These are phyloP conservation scores for Helleia helle DNA, from an alignment of 2,888 invertebrate genomes.

Conservation along the genomic window DNA sequence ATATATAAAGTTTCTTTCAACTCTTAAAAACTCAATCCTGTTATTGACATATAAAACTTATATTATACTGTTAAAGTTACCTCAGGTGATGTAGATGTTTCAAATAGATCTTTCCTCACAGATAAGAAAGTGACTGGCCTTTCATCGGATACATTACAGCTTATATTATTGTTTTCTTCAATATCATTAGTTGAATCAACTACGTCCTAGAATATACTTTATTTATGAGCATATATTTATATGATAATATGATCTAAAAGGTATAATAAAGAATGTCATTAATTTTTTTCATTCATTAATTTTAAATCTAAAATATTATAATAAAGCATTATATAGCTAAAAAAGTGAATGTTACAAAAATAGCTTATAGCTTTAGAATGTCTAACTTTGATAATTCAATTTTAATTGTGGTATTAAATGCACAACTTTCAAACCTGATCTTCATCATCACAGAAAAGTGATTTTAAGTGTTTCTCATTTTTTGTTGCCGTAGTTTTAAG, in stretches of 20 bases:
- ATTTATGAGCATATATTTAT: not conserved
- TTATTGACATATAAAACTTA: too few species aligned
- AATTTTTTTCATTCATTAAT: too few species aligned
- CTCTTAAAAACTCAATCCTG: too few species aligned
- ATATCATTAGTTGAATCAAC: not conserved
- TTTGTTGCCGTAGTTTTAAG: conserved; percentile 30
- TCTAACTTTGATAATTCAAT: too few species aligned
- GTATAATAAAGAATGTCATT: too few species aligned
- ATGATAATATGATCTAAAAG: too few species aligned
- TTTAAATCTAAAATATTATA: too few species aligned
- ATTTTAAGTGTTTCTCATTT: conserved; percentile 34
- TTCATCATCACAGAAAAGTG: conserved; percentile 23
- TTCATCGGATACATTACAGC: not conserved
- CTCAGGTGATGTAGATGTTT: conserved; percentile 7
- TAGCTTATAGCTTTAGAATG: too few species aligned
- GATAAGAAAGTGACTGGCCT: conserved; percentile 15
- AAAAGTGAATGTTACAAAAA: too few species aligned
- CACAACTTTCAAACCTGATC: conserved; percentile 12
- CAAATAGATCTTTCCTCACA: conserved; percentile 36
- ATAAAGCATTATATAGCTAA: too few species aligned
- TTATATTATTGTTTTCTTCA: not conserved
- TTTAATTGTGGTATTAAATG: too few species aligned
- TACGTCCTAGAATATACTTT: not conserved
- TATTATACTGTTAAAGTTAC: conserved; percentile 1
- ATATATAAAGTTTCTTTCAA: too few species aligned